Evolutionary conservation across 2,797 vertebrate species (phyloP).

Genomic region (Amblyopsis hoosieri): DNA sequence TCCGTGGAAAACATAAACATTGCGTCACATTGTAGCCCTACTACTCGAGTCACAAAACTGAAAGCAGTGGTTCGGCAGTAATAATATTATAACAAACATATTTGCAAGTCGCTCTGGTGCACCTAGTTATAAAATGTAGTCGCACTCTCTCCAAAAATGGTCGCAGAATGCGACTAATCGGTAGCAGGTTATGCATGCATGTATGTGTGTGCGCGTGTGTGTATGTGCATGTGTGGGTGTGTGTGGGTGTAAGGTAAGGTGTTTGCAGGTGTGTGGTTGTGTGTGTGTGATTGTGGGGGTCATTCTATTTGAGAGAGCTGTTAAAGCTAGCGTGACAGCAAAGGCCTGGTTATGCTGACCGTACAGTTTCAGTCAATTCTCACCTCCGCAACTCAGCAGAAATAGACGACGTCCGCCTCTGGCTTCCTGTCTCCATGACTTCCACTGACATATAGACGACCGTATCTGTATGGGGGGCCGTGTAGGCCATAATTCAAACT

Average conservation of each 20-base stretch:
- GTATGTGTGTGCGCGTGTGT: background rate
- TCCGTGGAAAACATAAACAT: no score
- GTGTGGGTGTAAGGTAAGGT: constrained; percentile 17
- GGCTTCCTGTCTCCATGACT: constrained; percentile 60
- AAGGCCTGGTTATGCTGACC: constrained; percentile 64
- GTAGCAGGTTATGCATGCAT: no score
- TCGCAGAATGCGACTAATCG: no score
- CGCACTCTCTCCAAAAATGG: no score
- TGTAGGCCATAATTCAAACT: no score
- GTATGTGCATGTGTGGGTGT: constrained; percentile 20
- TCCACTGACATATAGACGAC: constrained; percentile 56
- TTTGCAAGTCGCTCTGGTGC: no score
- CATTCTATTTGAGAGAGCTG: constrained; percentile 64
- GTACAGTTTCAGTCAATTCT: constrained; percentile 65
- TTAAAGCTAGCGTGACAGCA: constrained; percentile 64
- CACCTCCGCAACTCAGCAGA: constrained; percentile 67
- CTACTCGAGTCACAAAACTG: no score
- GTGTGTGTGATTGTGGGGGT: constrained; percentile 48
- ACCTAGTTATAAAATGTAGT: no score
- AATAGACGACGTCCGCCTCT: constrained; percentile 45
- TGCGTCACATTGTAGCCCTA: no score
- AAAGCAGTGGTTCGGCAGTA: no score
- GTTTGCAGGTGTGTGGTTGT: constrained; percentile 19
- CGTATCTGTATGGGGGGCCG: no score
- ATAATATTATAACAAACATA: no score